Evolutionary conservation across 2,113 vertebrate genomes (phyloP).

Genomic region (Odontophorus gujanensis): DNA sequence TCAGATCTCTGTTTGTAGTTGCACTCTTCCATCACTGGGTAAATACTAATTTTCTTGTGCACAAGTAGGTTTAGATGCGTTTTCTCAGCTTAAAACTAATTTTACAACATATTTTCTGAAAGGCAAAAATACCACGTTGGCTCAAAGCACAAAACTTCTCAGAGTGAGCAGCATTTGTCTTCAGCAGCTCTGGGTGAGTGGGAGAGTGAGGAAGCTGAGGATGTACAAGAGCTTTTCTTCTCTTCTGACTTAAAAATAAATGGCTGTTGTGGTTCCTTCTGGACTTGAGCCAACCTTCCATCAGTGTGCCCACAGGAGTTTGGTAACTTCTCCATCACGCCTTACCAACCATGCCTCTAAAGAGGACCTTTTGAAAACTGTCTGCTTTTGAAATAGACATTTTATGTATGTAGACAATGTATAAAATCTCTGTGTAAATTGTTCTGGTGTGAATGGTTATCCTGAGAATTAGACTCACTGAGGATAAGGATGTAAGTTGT

Average conservation of each 20-base stretch:
- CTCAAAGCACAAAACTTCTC: neutral
- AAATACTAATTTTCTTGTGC: neutral
- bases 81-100: neutral
- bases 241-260: neutral
- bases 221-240: neutral
- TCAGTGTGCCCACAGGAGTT: neutral
- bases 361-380: neutral
- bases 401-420: neutral
- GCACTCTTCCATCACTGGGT: neutral
- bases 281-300: neutral
- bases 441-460: neutral
- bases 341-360: neutral
- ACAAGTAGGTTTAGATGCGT: neutral
- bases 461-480: neutral
- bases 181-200: neutral
- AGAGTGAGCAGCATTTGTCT: neutral
- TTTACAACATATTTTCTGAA: neutral
- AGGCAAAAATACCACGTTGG: neutral
- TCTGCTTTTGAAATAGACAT: neutral
- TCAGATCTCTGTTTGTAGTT: constrained; percentile 6
- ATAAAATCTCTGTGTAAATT: neutral
- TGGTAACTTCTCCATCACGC: neutral
- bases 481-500: neutral
- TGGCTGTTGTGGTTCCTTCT: neutral
- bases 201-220: neutral